Conservation (phyloP, 2,888 invertebrate genomes). For the Leptopilina drosophilae region DNA sequence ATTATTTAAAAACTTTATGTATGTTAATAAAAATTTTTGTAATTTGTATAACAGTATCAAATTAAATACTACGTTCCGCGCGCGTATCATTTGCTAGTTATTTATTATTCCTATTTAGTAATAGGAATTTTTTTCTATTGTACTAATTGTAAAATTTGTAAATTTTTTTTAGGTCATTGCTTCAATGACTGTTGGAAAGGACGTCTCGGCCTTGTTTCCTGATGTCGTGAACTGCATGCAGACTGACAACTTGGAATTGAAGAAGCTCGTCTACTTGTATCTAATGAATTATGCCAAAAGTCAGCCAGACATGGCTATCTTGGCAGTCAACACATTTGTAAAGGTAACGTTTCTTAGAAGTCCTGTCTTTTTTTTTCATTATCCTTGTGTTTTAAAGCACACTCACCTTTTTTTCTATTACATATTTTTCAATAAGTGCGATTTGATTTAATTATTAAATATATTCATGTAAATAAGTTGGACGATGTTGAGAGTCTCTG, state of each 20-base stretch:
- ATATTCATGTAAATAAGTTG: slow-evolving; percentile 53
- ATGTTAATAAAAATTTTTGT: too few relatives aligned
- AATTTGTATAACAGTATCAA: too few relatives aligned
- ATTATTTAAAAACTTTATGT: too few relatives aligned
- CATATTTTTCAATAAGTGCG: slow-evolving; percentile 55
- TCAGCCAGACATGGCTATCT: slow-evolving; percentile 99
- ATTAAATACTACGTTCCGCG: too few relatives aligned
- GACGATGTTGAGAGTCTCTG: slow-evolving; percentile 67
- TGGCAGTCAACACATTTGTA: slow-evolving; percentile 99
- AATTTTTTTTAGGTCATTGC: slow-evolving; percentile 90
- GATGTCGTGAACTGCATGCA: slow-evolving; percentile 99
- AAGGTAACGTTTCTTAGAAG: slow-evolving; percentile 84
- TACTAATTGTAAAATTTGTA: slow-evolving; percentile 1
- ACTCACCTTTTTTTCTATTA: slow-evolving; percentile 59
- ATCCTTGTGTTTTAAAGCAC: slow-evolving; percentile 64
- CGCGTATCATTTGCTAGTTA: too few relatives aligned
- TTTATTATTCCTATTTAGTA: too few relatives aligned
- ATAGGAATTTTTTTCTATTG: too few relatives aligned
- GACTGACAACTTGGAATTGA: slow-evolving; percentile 98
- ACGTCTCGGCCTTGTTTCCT: slow-evolving; percentile 98
- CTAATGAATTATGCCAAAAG: slow-evolving; percentile 99
- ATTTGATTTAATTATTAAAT: slow-evolving; percentile 53
- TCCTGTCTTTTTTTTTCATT: slow-evolving; percentile 44
- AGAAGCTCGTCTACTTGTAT: slow-evolving; percentile 98
- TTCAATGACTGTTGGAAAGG: slow-evolving; percentile 99